Evolutionary conservation across 1,140 invertebrate genomes (phyloP).

Genomic region (Drosophila ogumai): DNA sequence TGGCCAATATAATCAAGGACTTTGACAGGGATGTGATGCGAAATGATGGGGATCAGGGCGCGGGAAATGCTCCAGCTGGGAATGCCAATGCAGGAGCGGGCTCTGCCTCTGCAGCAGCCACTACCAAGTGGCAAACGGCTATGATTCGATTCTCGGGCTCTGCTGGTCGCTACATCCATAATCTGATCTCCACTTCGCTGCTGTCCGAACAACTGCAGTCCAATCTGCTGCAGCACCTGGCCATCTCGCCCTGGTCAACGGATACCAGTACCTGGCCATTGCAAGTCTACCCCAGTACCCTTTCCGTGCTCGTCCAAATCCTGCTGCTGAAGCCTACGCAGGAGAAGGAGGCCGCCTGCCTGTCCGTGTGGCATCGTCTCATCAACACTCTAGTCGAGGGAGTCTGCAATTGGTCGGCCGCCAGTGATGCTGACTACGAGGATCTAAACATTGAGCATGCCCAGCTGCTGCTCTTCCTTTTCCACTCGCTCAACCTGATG

Average conservation of each 20-base stretch:
- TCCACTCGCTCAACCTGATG: slow-evolving; percentile 97
- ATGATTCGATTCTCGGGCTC: slow-evolving; percentile 84
- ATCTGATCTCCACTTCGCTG: slow-evolving; percentile 90
- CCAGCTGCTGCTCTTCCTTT: slow-evolving; percentile 96
- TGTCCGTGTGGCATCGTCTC: slow-evolving; percentile 95
- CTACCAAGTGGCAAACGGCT: slow-evolving; percentile 77
- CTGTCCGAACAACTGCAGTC: slow-evolving; percentile 90
- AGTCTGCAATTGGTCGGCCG: slow-evolving; percentile 85
- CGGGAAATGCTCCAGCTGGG: slow-evolving; percentile 1
- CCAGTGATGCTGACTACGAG: slow-evolving; percentile 73
- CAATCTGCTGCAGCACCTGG: slow-evolving; percentile 90
- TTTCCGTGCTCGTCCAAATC: slow-evolving; percentile 91
- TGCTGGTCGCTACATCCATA: slow-evolving; percentile 85
- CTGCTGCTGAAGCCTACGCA: slow-evolving; percentile 92
- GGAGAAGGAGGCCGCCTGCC: slow-evolving; percentile 94
- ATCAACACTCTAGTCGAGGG: slow-evolving; percentile 94
- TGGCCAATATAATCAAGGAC: slow-evolving; percentile 93
- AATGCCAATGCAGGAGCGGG: slow-evolving; percentile 10
- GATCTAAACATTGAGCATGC: slow-evolving; percentile 98
- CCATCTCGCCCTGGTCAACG: slow-evolving; percentile 90
- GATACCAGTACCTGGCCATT: slow-evolving; percentile 90
- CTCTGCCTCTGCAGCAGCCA: not conserved
- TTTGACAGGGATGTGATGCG: slow-evolving; percentile 89
- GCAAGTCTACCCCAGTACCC: slow-evolving; percentile 93
- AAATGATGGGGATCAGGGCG: slow-evolving; percentile 57